Conservation (phyloP, 2,797 vertebrate genomes). For the Esox masquinongy region DNA sequence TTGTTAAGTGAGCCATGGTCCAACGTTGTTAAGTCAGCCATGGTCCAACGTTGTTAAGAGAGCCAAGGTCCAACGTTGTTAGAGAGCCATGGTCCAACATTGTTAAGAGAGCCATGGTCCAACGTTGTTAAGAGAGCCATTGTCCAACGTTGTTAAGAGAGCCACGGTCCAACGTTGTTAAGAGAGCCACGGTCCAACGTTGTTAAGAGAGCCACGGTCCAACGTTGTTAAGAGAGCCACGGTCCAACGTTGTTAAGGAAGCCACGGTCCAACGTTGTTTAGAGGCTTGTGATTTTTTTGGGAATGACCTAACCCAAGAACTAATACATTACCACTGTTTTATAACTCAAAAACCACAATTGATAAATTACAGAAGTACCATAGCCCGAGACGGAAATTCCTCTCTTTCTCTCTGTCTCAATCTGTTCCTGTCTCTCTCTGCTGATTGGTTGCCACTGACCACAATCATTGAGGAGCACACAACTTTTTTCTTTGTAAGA, state of each 20-base stretch:
- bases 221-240: not conserved
- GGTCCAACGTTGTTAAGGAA: slow-evolving; percentile 22
- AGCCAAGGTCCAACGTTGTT: not conserved
- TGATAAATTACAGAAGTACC: slow-evolving; percentile 15
- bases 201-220: not conserved
- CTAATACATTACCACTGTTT: slow-evolving; percentile 42
- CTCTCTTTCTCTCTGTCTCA: slow-evolving; percentile 7
- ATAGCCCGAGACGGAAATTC: slow-evolving; percentile 47
- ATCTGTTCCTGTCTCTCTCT: slow-evolving; percentile 8
- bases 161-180: not conserved
- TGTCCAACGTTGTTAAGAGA: not conserved
- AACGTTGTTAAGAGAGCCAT: not conserved
- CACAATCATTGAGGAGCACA: slow-evolving; percentile 11
- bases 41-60: not conserved
- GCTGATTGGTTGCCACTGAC: slow-evolving; percentile 11
- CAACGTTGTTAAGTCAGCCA: not conserved
- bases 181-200: not conserved
- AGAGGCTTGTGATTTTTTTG: slow-evolving; percentile 35
- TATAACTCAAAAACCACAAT: slow-evolving; percentile 8
- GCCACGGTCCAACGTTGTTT: slow-evolving; percentile 26
- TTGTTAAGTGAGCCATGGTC: not conserved
- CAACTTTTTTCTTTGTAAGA: slow-evolving; percentile 27
- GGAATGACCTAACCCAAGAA: slow-evolving; percentile 21
- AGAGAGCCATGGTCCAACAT: not conserved
- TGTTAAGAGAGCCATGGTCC: not conserved